Conservation (phyloP, 2,113 vertebrate genomes). For the Grus americana region DNA sequence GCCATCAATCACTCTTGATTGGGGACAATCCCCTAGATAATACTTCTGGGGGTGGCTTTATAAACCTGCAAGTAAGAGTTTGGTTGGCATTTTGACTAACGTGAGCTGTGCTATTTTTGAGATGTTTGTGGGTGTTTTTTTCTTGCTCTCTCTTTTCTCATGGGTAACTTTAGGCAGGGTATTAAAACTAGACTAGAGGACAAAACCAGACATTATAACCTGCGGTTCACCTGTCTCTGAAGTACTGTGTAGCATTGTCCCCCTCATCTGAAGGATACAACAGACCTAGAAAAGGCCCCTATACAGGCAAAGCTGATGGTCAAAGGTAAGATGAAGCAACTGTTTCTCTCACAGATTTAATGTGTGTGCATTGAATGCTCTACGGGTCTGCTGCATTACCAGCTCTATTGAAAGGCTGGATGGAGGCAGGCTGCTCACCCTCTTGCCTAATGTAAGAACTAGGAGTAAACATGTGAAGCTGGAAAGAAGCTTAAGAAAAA, state of each 20-base stretch:
- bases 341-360: neutral
- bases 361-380: neutral
- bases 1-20: neutral
- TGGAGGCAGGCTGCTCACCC: neutral
- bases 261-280: neutral
- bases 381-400: neutral
- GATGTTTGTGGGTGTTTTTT: neutral
- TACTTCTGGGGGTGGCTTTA: neutral
- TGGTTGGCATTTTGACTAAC: neutral
- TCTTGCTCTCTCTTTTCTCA: neutral
- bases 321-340: neutral
- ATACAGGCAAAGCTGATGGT: neutral
- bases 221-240: neutral
- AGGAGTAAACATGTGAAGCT: neutral
- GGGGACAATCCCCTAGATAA: neutral
- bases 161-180: neutral
- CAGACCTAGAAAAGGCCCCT: neutral
- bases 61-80: neutral
- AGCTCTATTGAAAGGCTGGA: neutral
- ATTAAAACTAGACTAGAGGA: neutral
- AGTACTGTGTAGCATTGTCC: neutral
- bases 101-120: neutral
- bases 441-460: neutral
- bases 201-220: fast-evolving
- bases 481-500: neutral